Evolutionary conservation across 1,140 invertebrate species (phyloP).

Genomic region (Sycophila sp.): DNA sequence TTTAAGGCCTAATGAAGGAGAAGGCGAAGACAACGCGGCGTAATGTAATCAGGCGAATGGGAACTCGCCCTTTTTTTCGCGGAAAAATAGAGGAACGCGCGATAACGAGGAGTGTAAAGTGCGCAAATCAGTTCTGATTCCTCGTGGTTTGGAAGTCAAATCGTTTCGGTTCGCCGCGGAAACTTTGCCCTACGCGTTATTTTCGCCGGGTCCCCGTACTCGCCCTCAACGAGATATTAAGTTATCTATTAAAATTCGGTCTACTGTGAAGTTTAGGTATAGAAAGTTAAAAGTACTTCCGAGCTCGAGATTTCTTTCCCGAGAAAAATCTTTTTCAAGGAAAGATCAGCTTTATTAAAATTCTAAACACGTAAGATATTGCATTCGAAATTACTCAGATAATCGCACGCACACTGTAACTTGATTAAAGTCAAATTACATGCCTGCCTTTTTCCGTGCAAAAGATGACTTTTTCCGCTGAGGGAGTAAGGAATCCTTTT

Average conservation of each 20-base stretch:
- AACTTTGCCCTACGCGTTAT: neutral
- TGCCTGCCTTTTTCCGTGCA: too few relatives aligned
- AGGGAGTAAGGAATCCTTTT: too few relatives aligned
- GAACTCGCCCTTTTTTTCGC: neutral
- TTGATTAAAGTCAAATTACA: slow-evolving; percentile 20
- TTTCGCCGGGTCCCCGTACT: neutral
- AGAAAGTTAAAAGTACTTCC: too few relatives aligned
- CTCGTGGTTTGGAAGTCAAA: neutral
- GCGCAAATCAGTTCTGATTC: neutral
- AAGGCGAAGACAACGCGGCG: neutral
- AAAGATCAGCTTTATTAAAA: neutral
- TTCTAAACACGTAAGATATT: slow-evolving; percentile 12
- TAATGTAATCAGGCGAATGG: neutral
- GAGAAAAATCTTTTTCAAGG: neutral
- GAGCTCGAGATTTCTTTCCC: too few relatives aligned
- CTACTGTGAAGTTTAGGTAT: too few relatives aligned
- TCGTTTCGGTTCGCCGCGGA: neutral
- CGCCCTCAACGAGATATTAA: neutral
- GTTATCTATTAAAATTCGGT: slow-evolving; percentile 11
- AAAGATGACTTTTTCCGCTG: too few relatives aligned
- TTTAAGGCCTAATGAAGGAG: neutral
- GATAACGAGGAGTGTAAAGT: neutral
- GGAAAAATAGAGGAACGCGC: neutral
- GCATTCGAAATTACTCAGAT: slow-evolving; percentile 9
- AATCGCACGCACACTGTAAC: slow-evolving; percentile 3